phyloP scores from a whole-genome alignment of 2,113 vertebrate species.

The Eolophus roseicapilla region DNA sequence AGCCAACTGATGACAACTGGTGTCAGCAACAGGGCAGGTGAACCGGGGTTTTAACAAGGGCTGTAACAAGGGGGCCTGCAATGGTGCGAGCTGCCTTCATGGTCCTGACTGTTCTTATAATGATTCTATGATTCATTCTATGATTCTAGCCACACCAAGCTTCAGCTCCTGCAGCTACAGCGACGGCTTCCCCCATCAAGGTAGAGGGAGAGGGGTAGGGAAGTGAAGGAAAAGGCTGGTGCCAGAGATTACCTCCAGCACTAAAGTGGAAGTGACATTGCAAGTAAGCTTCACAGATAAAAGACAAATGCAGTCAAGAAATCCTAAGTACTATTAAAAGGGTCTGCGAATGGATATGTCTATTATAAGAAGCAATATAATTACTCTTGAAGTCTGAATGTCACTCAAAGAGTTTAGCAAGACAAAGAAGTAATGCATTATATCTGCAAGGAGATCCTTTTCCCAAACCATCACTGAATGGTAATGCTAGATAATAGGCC shows the following conservation, averaged over 20 bases:
- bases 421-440: constrained; percentile 21
- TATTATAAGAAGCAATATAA: constrained; percentile 31
- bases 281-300: constrained; percentile 8
- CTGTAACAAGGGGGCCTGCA: not conserved
- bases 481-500: constrained; percentile 37
- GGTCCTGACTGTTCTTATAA: not conserved
- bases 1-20: constrained; percentile 51
- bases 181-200: fast-evolving
- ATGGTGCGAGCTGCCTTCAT: fast-evolving
- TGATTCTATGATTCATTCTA: not conserved
- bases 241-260: constrained; percentile 1
- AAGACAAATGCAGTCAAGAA: constrained; percentile 33
- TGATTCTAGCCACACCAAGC: not conserved
- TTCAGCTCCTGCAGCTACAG: not conserved
- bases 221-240: not conserved
- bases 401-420: constrained; percentile 37
- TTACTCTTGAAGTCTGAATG: constrained; percentile 35
- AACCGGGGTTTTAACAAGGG: not conserved
- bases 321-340: constrained; percentile 37
- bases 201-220: not conserved
- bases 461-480: not conserved
- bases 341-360: not conserved
- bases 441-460: not conserved
- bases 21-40: not conserved
- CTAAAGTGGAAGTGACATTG: constrained; percentile 16